These are phyloP conservation scores for Euura saliciscinereae DNA, from an alignment of 1,140 invertebrate species.

Conservation along the genomic window DNA sequence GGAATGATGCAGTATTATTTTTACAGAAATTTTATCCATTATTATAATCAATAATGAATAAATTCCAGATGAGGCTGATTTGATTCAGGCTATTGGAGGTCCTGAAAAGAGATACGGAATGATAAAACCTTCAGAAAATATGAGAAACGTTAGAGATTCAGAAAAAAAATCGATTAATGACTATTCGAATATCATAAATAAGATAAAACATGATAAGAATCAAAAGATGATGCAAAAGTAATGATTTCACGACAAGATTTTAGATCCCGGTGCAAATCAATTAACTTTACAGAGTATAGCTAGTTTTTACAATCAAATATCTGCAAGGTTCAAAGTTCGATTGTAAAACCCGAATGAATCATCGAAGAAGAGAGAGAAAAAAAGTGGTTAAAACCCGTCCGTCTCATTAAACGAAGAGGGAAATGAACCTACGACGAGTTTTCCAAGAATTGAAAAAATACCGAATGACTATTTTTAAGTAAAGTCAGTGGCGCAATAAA, in stretches of 20 bases:
- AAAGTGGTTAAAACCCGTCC: too few species aligned
- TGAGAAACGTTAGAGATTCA: not conserved
- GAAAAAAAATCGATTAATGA: not conserved
- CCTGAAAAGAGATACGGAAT: slow-evolving; percentile 37
- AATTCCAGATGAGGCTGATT: slow-evolving; percentile 22
- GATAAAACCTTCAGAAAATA: not conserved
- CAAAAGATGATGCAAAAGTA: too few species aligned
- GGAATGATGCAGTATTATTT: not conserved
- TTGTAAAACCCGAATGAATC: too few species aligned
- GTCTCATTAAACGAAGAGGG: too few species aligned
- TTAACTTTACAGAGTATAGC: too few species aligned
- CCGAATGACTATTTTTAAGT: not conserved
- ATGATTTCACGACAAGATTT: too few species aligned
- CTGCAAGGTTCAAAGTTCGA: too few species aligned
- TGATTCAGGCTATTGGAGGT: slow-evolving; percentile 32
- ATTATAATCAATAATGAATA: slow-evolving; percentile 14
- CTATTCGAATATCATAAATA: not conserved
- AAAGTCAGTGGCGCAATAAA: not conserved
- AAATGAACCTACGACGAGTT: not conserved
- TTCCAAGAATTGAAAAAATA: not conserved
- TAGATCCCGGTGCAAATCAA: too few species aligned
- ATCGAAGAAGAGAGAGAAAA: too few species aligned
- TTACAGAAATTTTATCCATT: not conserved
- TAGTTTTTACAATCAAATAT: too few species aligned
- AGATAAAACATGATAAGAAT: not conserved